A percentile compares a stretch with the other conserved stretches of the same genome.
Conservation (phyloP, 2,113 vertebrate genomes). For the Piprites chloris region DNA sequence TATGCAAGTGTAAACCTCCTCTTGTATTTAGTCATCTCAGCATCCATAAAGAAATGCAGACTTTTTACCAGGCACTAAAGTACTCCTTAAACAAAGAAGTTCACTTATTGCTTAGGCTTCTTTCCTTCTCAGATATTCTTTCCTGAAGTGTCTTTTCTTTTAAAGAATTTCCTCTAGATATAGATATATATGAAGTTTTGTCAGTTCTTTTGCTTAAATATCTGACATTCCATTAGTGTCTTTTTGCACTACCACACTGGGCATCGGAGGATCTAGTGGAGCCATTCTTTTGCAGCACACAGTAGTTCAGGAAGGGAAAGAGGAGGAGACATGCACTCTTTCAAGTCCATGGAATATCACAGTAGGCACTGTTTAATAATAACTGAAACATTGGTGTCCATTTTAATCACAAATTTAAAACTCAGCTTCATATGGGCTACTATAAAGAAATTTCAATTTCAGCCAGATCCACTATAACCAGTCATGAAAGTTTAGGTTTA, state of each 20-base stretch:
- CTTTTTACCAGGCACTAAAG: not conserved
- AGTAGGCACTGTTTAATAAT: not conserved
- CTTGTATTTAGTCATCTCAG: not conserved
- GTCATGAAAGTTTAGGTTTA: not conserved
- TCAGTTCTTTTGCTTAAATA: not conserved
- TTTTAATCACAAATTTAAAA: not conserved
- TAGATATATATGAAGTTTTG: not conserved
- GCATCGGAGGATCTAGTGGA: not conserved
- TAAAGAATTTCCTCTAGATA: not conserved
- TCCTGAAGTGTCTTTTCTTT: not conserved
- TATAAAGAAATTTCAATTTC: not conserved
- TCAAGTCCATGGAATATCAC: not conserved
- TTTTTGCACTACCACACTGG: not conserved
- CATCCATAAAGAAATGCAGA: not conserved
- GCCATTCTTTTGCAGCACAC: not conserved
- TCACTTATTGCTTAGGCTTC: not conserved
- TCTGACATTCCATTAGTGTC: not conserved
- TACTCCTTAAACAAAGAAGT: not conserved
- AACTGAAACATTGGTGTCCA: not conserved
- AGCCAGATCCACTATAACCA: not conserved
- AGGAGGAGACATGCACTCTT: not conserved
- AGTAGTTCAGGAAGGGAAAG: not conserved
- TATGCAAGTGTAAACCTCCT: not conserved
- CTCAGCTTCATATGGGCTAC: not conserved
- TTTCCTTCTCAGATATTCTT: not conserved